Conservation (phyloP, 2,888 invertebrate genomes). For the Cerastoderma edule region DNA sequence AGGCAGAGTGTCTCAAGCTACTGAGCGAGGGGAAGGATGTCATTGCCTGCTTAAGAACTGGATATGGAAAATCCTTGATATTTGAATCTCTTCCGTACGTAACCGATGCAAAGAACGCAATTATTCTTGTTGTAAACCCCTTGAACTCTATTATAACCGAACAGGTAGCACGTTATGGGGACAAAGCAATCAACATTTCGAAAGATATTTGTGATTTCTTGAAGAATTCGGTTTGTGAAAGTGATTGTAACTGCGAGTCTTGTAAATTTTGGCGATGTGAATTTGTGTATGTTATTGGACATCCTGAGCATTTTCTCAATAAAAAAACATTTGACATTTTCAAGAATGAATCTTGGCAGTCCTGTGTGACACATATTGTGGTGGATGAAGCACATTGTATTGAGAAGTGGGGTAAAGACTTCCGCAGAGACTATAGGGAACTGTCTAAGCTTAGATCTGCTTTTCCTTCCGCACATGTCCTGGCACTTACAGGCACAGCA, state of each 20-base stretch:
- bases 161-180: not conserved
- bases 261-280: too few relatives aligned
- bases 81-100: not conserved
- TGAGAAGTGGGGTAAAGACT: not conserved
- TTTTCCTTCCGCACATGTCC: not conserved
- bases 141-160: not conserved
- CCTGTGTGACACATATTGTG: not conserved
- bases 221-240: not conserved
- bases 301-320: not conserved
- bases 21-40: not conserved
- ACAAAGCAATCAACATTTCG: not conserved
- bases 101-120: not conserved
- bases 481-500: not conserved
- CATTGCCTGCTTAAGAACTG: not conserved
- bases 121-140: not conserved
- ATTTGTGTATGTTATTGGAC: not conserved
- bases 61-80: conserved; percentile 4
- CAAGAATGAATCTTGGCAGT: not conserved
- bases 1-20: not conserved
- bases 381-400: conserved; percentile 8
- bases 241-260: too few relatives aligned
- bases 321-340: not conserved
- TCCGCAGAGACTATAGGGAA: not conserved
- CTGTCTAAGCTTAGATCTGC: not conserved
- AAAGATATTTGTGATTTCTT: not conserved